These are phyloP conservation scores for Pseudoips prasinana DNA, from an alignment of 2,888 invertebrate species.

Conservation along the genomic window DNA sequence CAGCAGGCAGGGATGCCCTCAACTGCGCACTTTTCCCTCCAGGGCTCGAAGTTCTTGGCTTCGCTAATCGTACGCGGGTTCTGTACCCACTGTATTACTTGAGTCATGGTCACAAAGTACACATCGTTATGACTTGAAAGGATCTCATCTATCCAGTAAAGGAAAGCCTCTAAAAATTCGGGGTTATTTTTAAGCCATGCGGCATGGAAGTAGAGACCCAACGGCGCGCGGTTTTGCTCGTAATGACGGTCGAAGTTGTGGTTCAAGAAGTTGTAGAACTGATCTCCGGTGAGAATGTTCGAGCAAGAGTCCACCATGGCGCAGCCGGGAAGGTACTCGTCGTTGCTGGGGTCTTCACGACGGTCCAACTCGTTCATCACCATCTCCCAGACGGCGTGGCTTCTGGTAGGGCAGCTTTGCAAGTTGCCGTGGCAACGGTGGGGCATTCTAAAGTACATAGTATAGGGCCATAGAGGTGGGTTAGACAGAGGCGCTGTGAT, in stretches of 20 bases:
- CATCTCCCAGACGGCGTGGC: slow-evolving; percentile 98
- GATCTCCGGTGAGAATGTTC: slow-evolving; percentile 94
- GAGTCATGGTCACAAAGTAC: slow-evolving; percentile 97
- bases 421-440: slow-evolving; percentile 96
- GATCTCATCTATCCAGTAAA: slow-evolving; percentile 96
- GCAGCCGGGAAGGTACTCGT: slow-evolving; percentile 94
- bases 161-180: slow-evolving; percentile 94
- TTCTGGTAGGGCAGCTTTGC: slow-evolving; percentile 94
- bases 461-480: slow-evolving; percentile 98
- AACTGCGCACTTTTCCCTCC: slow-evolving; percentile 96
- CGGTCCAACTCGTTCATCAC: slow-evolving; percentile 96
- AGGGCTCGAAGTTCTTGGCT: slow-evolving; percentile 95
- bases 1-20: slow-evolving; percentile 92
- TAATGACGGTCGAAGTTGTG: slow-evolving; percentile 97
- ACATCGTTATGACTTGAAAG: slow-evolving; percentile 93
- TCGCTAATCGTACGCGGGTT: slow-evolving; percentile 92
- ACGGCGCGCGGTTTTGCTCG: slow-evolving; percentile 93
- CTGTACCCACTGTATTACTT: slow-evolving; percentile 97
- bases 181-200: slow-evolving; percentile 97
- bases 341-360: slow-evolving; percentile 93
- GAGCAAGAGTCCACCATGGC: slow-evolving; percentile 98
- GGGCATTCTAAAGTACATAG: slow-evolving; percentile 98
- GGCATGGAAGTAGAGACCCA: slow-evolving; percentile 96
- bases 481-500: slow-evolving; percentile 95
- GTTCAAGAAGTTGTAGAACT: slow-evolving; percentile 96